phyloP scores from a whole-genome alignment of 2,113 vertebrate genomes.

The Phodopus roborovskii region DNA sequence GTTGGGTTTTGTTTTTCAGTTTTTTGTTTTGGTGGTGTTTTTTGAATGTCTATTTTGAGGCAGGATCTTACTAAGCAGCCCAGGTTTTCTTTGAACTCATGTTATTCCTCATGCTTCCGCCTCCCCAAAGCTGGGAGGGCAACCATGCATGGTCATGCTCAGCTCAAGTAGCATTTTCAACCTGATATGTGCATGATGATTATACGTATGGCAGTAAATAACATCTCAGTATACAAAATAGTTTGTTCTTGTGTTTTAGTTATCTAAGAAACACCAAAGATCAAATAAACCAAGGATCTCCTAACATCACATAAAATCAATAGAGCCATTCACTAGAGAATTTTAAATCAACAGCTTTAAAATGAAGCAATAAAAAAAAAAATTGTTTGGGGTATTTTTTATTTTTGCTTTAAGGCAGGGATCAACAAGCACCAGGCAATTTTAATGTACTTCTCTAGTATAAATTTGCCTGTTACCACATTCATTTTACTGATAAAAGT shows the following conservation, averaged over 20 bases:
- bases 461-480: neutral
- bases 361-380: neutral
- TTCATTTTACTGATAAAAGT: constrained; percentile 37
- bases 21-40: neutral
- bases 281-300: neutral
- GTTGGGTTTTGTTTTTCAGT: neutral
- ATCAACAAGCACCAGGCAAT: constrained; percentile 8
- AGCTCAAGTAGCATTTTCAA: neutral
- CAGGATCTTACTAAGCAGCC: neutral
- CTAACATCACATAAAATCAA: neutral
- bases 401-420: neutral
- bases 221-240: neutral
- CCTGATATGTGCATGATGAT: neutral
- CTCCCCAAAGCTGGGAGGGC: neutral
- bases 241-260: neutral
- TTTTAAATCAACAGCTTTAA: constrained; percentile 31
- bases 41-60: neutral
- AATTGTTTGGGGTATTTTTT: neutral
- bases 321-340: neutral
- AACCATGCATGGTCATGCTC: neutral
- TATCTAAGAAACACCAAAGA: neutral
- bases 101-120: neutral
- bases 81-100: neutral
- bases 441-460: neutral
- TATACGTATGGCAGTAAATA: neutral